These are phyloP conservation scores for Drosophila seguyi DNA, from an alignment of 1,140 invertebrate genomes.

Conservation along the genomic window DNA sequence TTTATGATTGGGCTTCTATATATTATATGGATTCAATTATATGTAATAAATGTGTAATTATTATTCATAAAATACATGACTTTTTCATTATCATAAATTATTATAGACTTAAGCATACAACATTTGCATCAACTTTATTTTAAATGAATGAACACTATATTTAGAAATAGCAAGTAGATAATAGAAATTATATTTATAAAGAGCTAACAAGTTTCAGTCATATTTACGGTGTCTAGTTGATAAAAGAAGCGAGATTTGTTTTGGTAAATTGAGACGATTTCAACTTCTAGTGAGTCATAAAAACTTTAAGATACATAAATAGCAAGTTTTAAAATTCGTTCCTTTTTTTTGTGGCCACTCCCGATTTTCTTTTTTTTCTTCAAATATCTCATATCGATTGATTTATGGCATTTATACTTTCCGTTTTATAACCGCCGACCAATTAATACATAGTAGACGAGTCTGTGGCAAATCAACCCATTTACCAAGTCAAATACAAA, in stretches of 20 bases:
- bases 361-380: constrained; percentile 6
- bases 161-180: constrained; percentile 17
- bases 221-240: constrained; percentile 8
- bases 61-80: background rate
- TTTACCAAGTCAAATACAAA: constrained; percentile 23
- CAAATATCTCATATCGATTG: constrained; percentile 32
- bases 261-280: background rate
- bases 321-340: background rate
- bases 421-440: constrained; percentile 39
- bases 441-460: constrained; percentile 61
- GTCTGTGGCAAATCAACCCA: constrained; percentile 44
- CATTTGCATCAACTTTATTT: constrained; percentile 8
- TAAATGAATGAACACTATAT: constrained; percentile 31
- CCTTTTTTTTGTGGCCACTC: background rate
- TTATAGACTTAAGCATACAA: background rate
- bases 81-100: constrained; percentile 1
- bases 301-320: background rate
- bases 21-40: constrained; percentile 12
- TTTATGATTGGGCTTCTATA: background rate
- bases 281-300: background rate
- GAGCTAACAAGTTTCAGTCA: background rate
- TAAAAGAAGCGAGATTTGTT: background rate
- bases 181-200: background rate
- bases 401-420: constrained; percentile 50
- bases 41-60: constrained; percentile 9